Conservation (phyloP, 2,797 vertebrate species). For the Lagodon rhomboides region DNA sequence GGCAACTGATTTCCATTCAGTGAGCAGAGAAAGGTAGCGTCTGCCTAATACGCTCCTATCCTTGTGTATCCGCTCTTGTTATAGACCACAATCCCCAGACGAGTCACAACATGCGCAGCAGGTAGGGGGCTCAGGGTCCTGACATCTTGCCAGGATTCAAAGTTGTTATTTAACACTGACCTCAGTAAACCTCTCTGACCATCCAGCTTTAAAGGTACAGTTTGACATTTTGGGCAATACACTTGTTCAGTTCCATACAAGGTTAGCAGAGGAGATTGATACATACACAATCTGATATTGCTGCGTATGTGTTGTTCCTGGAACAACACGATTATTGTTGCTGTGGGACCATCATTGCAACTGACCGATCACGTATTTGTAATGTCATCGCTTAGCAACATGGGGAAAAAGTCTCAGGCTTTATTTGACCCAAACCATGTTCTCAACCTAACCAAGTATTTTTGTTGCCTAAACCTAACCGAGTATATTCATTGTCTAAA, state of each 20-base stretch:
- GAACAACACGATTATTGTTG: no score
- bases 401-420: no score
- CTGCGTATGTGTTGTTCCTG: no score
- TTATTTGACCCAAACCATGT: no score
- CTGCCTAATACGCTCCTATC: conserved; percentile 16
- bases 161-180: not conserved
- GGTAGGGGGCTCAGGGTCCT: conserved; percentile 22
- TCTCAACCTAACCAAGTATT: no score
- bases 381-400: no score
- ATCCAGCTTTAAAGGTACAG: not conserved
- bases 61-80: conserved; percentile 42
- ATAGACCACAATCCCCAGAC: conserved; percentile 39
- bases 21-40: conserved; percentile 16
- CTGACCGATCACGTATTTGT: no score
- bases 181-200: not conserved
- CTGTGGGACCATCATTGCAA: no score
- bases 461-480: no score
- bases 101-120: conserved; percentile 43
- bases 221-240: not conserved
- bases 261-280: not conserved
- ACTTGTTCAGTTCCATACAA: not conserved
- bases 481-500: no score
- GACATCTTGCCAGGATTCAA: conserved; percentile 17
- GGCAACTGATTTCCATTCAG: conserved; percentile 32
- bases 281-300: no score